phyloP scores from a whole-genome alignment of 2,113 vertebrate species.

The Oxyruncus cristatus region DNA sequence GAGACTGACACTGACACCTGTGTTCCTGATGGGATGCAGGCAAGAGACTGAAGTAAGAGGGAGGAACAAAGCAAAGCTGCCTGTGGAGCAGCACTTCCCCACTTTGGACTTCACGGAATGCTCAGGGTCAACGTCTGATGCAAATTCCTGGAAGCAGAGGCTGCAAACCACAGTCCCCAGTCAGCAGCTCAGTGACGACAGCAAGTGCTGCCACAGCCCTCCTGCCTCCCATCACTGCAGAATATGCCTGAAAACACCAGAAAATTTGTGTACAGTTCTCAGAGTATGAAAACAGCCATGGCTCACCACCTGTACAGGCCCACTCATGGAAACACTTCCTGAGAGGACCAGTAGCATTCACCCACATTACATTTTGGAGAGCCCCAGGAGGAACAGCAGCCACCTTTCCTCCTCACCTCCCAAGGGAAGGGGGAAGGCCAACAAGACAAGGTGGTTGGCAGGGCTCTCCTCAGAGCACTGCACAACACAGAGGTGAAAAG shows the following conservation, averaged over 20 bases:
- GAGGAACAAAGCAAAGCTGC: not conserved
- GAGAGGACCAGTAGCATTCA: not conserved
- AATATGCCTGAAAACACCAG: not conserved
- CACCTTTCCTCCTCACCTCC: not conserved
- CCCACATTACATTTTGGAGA: not conserved
- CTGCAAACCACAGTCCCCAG: not conserved
- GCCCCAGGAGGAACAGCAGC: not conserved
- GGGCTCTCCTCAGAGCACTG: not conserved
- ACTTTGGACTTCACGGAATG: not conserved
- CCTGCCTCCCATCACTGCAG: not conserved
- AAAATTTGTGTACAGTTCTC: not conserved
- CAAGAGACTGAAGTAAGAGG: not conserved
- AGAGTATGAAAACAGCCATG: not conserved
- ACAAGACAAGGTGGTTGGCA: not conserved
- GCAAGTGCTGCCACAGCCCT: not conserved
- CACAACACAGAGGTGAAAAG: not conserved
- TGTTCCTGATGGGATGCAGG: not conserved
- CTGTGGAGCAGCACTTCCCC: not conserved
- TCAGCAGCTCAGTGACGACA: not conserved
- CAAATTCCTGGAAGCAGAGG: not conserved
- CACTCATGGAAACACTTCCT: not conserved
- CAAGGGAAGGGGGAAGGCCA: too few relatives aligned
- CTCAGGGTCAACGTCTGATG: not conserved
- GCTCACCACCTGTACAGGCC: not conserved
- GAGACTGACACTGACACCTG: not conserved